A percentile compares a stretch with the other conserved stretches of the same genome.
These are phyloP conservation scores for Pseudotriccus pelzelni DNA, from an alignment of 2,797 vertebrate genomes.

Conservation along the genomic window DNA sequence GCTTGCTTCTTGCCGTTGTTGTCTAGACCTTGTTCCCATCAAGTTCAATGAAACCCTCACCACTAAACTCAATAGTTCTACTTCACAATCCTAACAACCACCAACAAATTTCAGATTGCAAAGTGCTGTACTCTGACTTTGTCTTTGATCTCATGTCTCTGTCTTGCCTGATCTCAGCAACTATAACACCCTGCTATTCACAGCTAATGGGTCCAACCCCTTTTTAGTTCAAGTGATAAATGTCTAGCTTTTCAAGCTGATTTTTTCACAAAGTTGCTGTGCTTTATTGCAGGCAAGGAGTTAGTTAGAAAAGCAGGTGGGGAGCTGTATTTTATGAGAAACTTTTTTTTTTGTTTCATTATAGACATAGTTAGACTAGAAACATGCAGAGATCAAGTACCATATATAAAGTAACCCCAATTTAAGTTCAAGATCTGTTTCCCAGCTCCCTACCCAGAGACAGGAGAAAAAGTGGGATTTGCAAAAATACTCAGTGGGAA, in stretches of 20 bases:
- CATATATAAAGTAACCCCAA: not conserved
- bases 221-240: not conserved
- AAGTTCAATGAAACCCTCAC: not conserved
- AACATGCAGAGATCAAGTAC: not conserved
- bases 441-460: not conserved
- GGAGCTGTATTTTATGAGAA: not conserved
- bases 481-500: not conserved
- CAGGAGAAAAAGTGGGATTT: not conserved
- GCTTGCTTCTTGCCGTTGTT: not conserved
- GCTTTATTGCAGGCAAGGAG: not conserved
- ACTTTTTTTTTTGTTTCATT: not conserved
- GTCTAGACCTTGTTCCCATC: not conserved
- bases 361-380: not conserved
- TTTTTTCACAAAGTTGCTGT: not conserved
- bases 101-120: not conserved
- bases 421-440: not conserved
- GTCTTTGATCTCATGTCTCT: not conserved
- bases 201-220: not conserved
- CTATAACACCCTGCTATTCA: not conserved
- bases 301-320: not conserved
- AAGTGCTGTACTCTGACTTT: not conserved
- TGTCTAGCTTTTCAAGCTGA: not conserved
- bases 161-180: not conserved
- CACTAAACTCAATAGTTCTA: not conserved
- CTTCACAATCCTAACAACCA: not conserved